Evolutionary conservation across 1,140 invertebrate genomes (phyloP), one percentile per base, ranked within the genome.

Genomic region (Agrilus planipennis): DNA sequence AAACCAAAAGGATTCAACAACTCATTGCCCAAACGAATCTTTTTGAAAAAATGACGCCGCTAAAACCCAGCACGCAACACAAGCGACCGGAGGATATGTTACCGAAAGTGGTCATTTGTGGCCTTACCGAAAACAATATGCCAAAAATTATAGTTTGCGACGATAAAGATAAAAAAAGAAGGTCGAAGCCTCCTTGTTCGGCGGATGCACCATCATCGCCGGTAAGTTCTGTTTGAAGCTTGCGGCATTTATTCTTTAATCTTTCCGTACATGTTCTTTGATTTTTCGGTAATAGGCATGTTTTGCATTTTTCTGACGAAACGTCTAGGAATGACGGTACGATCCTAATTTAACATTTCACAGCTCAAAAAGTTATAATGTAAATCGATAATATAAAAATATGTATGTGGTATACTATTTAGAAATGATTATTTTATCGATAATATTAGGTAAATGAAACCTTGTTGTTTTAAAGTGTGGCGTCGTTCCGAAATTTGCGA

Each of bases 61-160:
- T 29, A 10, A 25, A 31, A 28, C 22, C 30, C n/a, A 2, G 5
- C 3, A 15, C 44, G 22, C 36, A 48, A 45, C 23, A 15, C 18
- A 19, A 39, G 31, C 41, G 49, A 19, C 38, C 14, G n/a, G 57
- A 60, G 46, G 57, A 59, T 39, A 37, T 49, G 1, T 36, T 58
- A 11, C 57, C 57, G 1, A 61, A 60, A 54, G 55, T 62, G 12
- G 43, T 61, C n/a, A 49, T 58, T n/a, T 59, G 57, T 35, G 57
- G 58, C 16, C 29, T 46, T 9, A 49, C 51, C 6, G 57, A 61
- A 31, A 46, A 53, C 27, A 50, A 52, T 36, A 59, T 61, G 45
- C 59, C 59, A 4, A 61, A 57, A 45, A 53, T 61, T 16, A 50
- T 61, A 7, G 46, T 61, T 12, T 60, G 57, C 44, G 51, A 44